Conservation (phyloP, 2,113 vertebrate genomes). For the Lophius piscatorius region DNA sequence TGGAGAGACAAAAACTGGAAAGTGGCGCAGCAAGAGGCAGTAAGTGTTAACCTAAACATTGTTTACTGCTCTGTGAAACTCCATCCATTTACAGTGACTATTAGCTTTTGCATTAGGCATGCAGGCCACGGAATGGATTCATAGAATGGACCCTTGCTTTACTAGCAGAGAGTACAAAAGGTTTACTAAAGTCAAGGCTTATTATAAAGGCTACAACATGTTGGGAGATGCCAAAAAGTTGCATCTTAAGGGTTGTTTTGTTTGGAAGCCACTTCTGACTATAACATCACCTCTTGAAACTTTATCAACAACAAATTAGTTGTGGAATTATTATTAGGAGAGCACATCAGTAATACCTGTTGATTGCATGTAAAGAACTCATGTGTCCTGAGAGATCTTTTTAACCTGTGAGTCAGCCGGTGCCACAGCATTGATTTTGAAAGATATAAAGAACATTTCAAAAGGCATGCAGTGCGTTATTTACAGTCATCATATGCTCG, state of each 20-base stretch:
- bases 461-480: constrained; percentile 41
- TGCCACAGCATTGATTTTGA: constrained; percentile 45
- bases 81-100: constrained; percentile 77
- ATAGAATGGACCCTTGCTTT: constrained; percentile 65
- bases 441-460: constrained; percentile 33
- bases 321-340: constrained; percentile 26
- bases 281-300: constrained; percentile 29
- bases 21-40: constrained; percentile 62
- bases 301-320: constrained; percentile 13
- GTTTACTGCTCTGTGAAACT: constrained; percentile 76
- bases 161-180: constrained; percentile 33
- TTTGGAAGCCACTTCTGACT: constrained; percentile 26
- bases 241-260: constrained; percentile 26
- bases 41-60: constrained; percentile 72
- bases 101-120: constrained; percentile 74
- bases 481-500: constrained; percentile 38
- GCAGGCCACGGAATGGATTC: constrained; percentile 65
- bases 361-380: constrained; percentile 35
- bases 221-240: constrained; percentile 43
- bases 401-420: constrained; percentile 37
- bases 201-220: constrained; percentile 46
- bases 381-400: constrained; percentile 39
- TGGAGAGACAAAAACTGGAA: constrained; percentile 64
- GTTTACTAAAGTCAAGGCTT: constrained; percentile 44
- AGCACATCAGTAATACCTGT: constrained; percentile 28